A percentile compares a stretch with the other conserved stretches of the same genome.
phyloP scores from a whole-genome alignment of 2,797 vertebrate genomes.

The Tragelaphus oryx region DNA sequence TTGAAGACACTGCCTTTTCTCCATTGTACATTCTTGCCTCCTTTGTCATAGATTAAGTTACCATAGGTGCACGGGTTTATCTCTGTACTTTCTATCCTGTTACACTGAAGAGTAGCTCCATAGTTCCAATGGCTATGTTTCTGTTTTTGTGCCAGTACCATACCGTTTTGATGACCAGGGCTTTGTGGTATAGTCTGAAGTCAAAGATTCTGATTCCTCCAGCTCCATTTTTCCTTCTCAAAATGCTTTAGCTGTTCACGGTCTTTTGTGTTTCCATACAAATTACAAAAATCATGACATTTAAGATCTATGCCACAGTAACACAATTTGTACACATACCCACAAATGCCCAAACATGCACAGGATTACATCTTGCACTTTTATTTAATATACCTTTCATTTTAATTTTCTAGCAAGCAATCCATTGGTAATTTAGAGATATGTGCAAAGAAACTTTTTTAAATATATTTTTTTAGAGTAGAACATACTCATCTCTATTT shows the following conservation, averaged over 20 bases:
- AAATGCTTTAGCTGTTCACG: background rate
- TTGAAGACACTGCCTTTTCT: background rate
- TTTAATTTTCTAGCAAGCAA: constrained; percentile 64
- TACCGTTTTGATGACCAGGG: background rate
- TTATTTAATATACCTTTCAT: background rate
- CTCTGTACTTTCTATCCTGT: background rate
- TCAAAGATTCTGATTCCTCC: background rate
- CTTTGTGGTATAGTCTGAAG: background rate
- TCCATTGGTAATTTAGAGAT: constrained; percentile 74
- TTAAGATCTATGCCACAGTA: background rate
- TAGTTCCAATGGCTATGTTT: background rate
- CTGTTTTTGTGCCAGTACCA: background rate
- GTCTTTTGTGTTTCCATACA: background rate
- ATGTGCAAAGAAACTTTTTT: constrained; percentile 57
- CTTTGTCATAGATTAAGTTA: background rate
- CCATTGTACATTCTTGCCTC: background rate
- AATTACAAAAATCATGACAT: background rate
- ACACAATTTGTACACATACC: background rate
- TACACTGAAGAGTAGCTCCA: background rate
- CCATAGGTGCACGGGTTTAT: background rate
- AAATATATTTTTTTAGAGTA: background rate
- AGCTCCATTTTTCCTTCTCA: background rate
- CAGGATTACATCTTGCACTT: background rate
- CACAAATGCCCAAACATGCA: background rate
- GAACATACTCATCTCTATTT: background rate